Base-by-base conservation (phyloP, 1,140 invertebrate species). In the Andrena cerasifolii region DNA sequence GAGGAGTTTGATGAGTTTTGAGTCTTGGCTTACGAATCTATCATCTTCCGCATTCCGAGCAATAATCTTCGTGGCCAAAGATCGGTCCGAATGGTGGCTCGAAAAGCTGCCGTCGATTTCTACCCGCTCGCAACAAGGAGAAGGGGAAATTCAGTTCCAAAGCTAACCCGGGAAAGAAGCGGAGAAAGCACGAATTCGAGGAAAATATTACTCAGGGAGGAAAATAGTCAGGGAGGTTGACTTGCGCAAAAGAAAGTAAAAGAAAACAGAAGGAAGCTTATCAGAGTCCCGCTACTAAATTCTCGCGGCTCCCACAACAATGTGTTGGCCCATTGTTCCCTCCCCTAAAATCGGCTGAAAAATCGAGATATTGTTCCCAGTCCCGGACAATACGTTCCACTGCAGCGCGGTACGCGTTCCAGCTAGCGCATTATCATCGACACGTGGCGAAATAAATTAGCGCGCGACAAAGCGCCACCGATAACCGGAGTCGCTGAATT, bases 391-490 rank as follows among this genome's bases (percentile, higher is more conserved):
- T 75, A 14, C 49, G 16, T 12, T 45, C 24, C 18, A n/a, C 24
- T 3, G 28, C 36, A 45, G 36, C 36, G 26, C 16, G 51, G 24
- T 21, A 31, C 24, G 62, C 61, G 36, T 54, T 36, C 62, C 62
- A 56, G 12, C 49, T 18, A 43, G 36, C 31, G 51, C 72, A 75
- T 75, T 75, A 75, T 75, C 62, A 67, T 75, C 72, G 72, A 75
- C 72, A 45, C 62, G 63, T 24, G 36, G 72, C 8, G 72, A 75
- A 67, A 75, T 75, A 75, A 75, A 75, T 75, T 75, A 75, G 18
- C 72, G n/a, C 12, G 4, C 72, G 51, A 75, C 62, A 75, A 75
- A 75, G 58, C 62, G 14, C 21, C 36, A 26, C 61, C 61, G 49
- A 66, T 74, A 74, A 66, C 72, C 28, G 14, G n/a, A 49, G 40